Evolutionary conservation across 2,888 invertebrate species (phyloP).

Genomic region (Drosophila atroscutellata): DNA sequence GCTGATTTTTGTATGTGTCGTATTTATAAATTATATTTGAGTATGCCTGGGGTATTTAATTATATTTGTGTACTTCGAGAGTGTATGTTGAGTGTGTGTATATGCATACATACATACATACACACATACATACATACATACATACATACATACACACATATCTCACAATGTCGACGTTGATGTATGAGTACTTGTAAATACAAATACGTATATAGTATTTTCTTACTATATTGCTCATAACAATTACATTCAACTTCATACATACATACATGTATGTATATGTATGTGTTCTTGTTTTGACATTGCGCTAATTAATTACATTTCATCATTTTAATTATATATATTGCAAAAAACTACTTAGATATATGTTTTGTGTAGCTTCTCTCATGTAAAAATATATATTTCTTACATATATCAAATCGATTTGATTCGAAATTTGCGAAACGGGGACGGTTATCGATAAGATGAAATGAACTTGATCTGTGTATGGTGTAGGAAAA

Average conservation of each 20-base stretch:
- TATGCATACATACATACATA: background rate
- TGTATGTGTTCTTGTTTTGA: conserved; percentile 12
- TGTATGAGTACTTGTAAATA: background rate
- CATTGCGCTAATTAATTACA: conserved; percentile 17
- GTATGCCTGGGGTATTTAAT: conserved; percentile 32
- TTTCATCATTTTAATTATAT: background rate
- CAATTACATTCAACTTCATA: background rate
- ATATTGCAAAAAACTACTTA: background rate
- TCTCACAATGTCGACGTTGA: background rate
- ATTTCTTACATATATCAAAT: background rate
- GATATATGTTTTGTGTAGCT: background rate
- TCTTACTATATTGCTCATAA: conserved; percentile 13
- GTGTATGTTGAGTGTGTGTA: background rate
- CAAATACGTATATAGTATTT: background rate
- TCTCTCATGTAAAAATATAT: background rate
- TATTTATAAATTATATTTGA: conserved; percentile 57
- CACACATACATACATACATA: background rate
- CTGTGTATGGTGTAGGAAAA: background rate
- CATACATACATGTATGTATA: background rate
- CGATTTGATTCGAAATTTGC: background rate
- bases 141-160: background rate
- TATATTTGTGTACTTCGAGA: conserved; percentile 22
- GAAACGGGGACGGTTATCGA: background rate
- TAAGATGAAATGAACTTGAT: background rate
- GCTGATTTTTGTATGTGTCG: conserved; percentile 36